Conservation (phyloP, 2,797 vertebrate genomes). For the Lutjanus campechanus region DNA sequence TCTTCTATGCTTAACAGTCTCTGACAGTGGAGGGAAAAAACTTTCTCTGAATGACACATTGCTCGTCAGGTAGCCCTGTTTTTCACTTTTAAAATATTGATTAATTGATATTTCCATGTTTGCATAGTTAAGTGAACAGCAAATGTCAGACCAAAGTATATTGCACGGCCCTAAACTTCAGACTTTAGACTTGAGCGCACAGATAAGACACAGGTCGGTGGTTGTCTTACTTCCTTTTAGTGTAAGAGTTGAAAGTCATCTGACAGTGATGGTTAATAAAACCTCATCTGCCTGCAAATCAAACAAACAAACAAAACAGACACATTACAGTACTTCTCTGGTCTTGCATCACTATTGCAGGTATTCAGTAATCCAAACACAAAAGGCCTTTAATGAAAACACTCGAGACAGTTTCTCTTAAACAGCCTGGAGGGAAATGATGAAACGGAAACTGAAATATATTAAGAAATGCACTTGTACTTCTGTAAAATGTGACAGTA, state of each 20-base stretch:
- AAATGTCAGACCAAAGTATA: slow-evolving; percentile 8
- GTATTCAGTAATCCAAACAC: background rate
- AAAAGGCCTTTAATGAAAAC: background rate
- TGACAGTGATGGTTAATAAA: background rate
- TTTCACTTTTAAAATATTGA: background rate
- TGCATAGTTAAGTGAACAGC: slow-evolving; percentile 3
- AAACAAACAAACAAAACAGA: background rate
- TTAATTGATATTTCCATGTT: slow-evolving; percentile 15
- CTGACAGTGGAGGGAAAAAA: background rate
- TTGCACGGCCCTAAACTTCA: background rate
- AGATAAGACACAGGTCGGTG: background rate
- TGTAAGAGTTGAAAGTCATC: slow-evolving; percentile 6
- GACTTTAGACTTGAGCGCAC: slow-evolving; percentile 28
- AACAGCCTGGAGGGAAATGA: background rate
- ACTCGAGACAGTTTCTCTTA: background rate
- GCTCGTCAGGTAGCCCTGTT: background rate
- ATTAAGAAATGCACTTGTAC: background rate
- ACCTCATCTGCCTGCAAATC: background rate
- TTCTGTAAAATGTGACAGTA: background rate
- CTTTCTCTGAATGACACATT: background rate
- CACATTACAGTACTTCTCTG: background rate
- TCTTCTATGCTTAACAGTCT: background rate
- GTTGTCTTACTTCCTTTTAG: slow-evolving; percentile 13
- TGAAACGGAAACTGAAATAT: background rate
- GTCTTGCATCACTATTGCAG: background rate